Base-by-base conservation (phyloP, 1,140 invertebrate genomes). In the Eupristina koningsbergeri region DNA sequence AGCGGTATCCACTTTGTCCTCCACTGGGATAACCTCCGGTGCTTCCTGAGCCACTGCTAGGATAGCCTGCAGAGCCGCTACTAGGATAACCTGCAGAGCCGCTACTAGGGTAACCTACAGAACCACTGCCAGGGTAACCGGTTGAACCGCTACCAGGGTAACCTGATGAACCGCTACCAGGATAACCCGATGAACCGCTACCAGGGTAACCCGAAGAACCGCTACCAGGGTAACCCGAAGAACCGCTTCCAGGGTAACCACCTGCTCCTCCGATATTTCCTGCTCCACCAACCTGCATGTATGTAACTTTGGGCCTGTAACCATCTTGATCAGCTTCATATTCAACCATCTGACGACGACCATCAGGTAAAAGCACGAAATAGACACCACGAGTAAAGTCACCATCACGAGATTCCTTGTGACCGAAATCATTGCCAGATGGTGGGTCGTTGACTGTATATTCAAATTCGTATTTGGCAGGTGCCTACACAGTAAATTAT, bases 231-330 rank as follows among this genome's bases (percentile, higher is more conserved):
- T 67, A 74, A 0, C 83, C 73, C 1, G 41, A 41, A 3, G n/a
- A 0, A 6, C 63, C 61, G 0, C 47, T 64, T 19, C 36, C 73
- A n/a, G 76, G 84, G 39, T 85, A 85, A 3, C 85, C 84, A 0
- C 71, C 80, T 26, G 34, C 9, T 15, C 31, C 53, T 26, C 58
- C 73, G 19, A 76, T 58, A 53, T 45, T 7, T 7, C 50, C 47
- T n/a, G 84, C 86, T 26, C 85, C 77, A 22, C 76, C 81, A 47
- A 73, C 95, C 87, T 96, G 96, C 41, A 94, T 94, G 88, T 93
- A 93, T 58, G 89, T 91, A 22, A 93, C 87, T 75, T 92, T 91
- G 39, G 93, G 92, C 76, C 90, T 89, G 88, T 91, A 93, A 45
- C 93, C 93, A 82, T 91, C 87, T 76, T 91, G 88, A 84, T 91